phyloP scores from a whole-genome alignment of 2,888 invertebrate species.

The Cecidostiba fungosa region DNA sequence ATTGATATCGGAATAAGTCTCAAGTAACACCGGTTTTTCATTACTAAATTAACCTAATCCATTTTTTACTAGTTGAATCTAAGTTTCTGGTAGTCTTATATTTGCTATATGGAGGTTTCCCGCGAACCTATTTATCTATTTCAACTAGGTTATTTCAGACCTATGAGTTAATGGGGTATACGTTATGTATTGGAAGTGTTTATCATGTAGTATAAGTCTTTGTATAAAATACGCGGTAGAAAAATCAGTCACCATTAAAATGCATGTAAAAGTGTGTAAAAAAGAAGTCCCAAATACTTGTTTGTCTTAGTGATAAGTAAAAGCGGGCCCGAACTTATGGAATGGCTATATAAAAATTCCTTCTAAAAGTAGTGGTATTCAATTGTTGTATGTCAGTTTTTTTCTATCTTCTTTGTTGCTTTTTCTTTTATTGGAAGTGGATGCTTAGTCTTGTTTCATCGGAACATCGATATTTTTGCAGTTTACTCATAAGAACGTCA shows the following conservation, averaged over 20 bases:
- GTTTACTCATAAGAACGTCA: slow-evolving; percentile 26
- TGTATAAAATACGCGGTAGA: slow-evolving; percentile 55
- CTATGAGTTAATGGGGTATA: slow-evolving; percentile 33
- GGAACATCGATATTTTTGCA: slow-evolving; percentile 6
- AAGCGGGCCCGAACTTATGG: slow-evolving; percentile 57
- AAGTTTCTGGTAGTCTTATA: slow-evolving; percentile 12
- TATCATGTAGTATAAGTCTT: slow-evolving; percentile 34
- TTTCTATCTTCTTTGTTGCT: neutral
- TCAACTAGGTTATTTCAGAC: slow-evolving; percentile 28
- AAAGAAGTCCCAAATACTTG: slow-evolving; percentile 40
- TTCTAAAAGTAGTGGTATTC: slow-evolving; percentile 29
- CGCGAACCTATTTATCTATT: slow-evolving; percentile 34
- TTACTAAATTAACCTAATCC: slow-evolving; percentile 20
- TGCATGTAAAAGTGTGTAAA: slow-evolving; percentile 53
- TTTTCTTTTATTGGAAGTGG: neutral
- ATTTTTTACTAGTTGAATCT: slow-evolving; percentile 27
- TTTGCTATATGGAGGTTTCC: neutral
- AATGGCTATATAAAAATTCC: slow-evolving; percentile 57
- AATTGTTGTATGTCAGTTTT: slow-evolving; percentile 21
- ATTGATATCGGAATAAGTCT: slow-evolving; percentile 43
- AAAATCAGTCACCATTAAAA: slow-evolving; percentile 61
- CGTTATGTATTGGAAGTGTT: slow-evolving; percentile 29
- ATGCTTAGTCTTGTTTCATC: neutral
- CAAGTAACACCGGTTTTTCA: slow-evolving; percentile 29
- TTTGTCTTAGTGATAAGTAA: slow-evolving; percentile 56